Evolutionary conservation across 1,140 invertebrate genomes (phyloP), one percentile per base, ranked within the genome.

Genomic region (Agrypnia vestita): DNA sequence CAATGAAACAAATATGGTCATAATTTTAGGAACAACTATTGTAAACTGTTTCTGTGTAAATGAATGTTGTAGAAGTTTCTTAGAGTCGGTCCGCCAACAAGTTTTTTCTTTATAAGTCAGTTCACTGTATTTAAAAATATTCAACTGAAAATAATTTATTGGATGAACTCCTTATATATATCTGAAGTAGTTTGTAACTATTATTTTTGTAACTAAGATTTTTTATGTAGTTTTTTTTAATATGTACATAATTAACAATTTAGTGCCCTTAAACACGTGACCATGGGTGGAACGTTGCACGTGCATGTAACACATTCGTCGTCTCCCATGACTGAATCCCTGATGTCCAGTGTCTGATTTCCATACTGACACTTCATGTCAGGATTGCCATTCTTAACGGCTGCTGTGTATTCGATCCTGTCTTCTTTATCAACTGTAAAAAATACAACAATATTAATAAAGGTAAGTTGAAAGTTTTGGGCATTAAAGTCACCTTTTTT

Each of bases 251-350:
- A 64, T 78, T 64, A 73, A 67, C 82, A 83, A 46, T 67, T 51
- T 4, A 76, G 21, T 17, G 82, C 46, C 67, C 59, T 64, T 15
- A 69, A 59, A 46, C 89, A 90, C 6, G 86, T 84, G 0, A 89
- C 85, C 76, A 89, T 86, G 0, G 89, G 89, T 10, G 89, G 89
- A 0, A 89, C 85, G 0, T 83, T 79, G 72, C 89, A 90, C 0
- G 83, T 78, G 76, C 89, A 90, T 25, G 84, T 87, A 15, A 86
- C 86, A 75, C 89, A 90, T 6, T 84, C 83, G 21, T 90, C 87
- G 4, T 85, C 84, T 25, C 53, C 77, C 0, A 86, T 85, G 0
- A 90, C 84, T 76, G 87, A 85, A 72, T 90, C 89, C 8, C 89
- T 88, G 0, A 90, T 85, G 4, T 84, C 82, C 35, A 90, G 78